Base-by-base conservation (phyloP, 2,113 vertebrate species). In the Albula goreensis region DNA sequence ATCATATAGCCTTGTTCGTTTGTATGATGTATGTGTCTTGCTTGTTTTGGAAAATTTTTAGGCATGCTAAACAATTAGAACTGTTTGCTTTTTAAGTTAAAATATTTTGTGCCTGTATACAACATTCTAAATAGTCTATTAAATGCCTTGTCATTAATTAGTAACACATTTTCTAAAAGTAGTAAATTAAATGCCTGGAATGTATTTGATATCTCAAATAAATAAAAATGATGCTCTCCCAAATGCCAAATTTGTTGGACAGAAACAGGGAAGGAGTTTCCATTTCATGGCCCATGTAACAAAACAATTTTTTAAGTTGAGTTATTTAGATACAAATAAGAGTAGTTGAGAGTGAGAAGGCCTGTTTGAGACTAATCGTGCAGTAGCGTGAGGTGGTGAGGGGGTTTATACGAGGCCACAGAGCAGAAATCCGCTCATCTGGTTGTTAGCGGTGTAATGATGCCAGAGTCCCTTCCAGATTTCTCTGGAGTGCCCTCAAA, bases 401-500 rank as follows among this genome's bases (percentile, higher is more conserved):
- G 70, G 53, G 8, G 70, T 74, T 74, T n/a, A 74, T n/a, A 74
- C 10, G n/a, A 74, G 70, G 70, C n/a, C n/a, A 31, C 70, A 10
- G n/a, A 10, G n/a, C 70, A 31, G 3, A 74, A 17, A 19, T 60
- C 2, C n/a, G 31, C 78, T 41, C 41, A 51, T 83, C 82, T 83
- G 56, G 53, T 60, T 51, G 82, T 79, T 60, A 80, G 79, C 17
- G 57, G 50, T 17, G 50, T 85, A 84, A 87, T 84, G 82, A 60
- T 19, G 56, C 56, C 51, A 82, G 52, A 82, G 22, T 50, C 79
- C 25, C 53, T 84, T 25, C 13, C 22, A 79, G 86, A 83, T 83
- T 86, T 50, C 19, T 63, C 56, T 63, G 25, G 63, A 78, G 74
- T 82, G 82, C 82, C 63, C 78, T 84, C n/a, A 86, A 60, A 86